Conservation (phyloP, 92 coral and sea anemone genomes). For the Muricea muricata region DNA sequence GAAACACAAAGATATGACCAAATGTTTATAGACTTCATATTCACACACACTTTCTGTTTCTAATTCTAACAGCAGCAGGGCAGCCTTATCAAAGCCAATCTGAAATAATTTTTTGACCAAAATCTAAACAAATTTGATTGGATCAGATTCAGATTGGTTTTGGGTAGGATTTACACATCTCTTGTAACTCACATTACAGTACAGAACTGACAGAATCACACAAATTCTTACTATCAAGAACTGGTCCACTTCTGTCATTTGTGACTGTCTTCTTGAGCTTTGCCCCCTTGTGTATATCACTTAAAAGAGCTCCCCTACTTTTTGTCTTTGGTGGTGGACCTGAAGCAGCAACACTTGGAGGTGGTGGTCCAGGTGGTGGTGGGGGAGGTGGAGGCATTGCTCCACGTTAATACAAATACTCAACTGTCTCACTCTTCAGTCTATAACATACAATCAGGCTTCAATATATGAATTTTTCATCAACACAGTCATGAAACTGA, state of each 20-base stretch:
- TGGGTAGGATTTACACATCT: too few species aligned
- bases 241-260: constrained; percentile 92
- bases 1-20: too few species aligned
- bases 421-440: not conserved
- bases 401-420: not conserved
- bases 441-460: not conserved
- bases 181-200: too few species aligned
- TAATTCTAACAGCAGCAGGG: too few species aligned
- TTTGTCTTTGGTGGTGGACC: constrained; percentile 68
- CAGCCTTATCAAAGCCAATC: too few species aligned
- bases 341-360: constrained; percentile 66
- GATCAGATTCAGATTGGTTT: too few species aligned
- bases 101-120: too few species aligned
- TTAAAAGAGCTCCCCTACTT: constrained; percentile 80
- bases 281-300: constrained; percentile 90
- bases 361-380: constrained; percentile 73
- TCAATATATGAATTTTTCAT: not conserved
- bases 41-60: too few species aligned
- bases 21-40: too few species aligned
- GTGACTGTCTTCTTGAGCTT: constrained; percentile 87
- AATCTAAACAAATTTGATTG: too few species aligned
- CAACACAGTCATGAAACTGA: too few species aligned
- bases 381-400: constrained; percentile 90
- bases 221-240: constrained; percentile 73
- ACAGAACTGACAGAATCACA: too few species aligned